phyloP scores from a whole-genome alignment of 2,797 vertebrate species.

The Acanthurus leucopareius region DNA sequence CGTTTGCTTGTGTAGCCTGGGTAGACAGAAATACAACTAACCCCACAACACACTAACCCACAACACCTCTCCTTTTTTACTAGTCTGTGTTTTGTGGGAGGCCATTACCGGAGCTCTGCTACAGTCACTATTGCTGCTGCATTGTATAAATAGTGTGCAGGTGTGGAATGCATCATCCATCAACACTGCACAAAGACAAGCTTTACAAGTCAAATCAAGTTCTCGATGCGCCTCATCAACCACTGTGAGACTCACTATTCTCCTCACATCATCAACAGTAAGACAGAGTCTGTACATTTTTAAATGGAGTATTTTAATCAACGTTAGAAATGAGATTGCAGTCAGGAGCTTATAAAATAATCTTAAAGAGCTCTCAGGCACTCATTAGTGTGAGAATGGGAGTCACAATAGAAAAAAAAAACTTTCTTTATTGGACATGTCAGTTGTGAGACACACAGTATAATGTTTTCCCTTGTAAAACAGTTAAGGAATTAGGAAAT shows the following conservation, averaged over 20 bases:
- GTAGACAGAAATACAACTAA: conserved; percentile 8
- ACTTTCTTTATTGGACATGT: conserved; percentile 50
- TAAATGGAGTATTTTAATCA: conserved; percentile 74
- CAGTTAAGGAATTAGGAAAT: conserved; percentile 31
- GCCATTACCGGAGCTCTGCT: conserved; percentile 3
- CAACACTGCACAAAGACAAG: not conserved
- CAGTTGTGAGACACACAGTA: conserved; percentile 52
- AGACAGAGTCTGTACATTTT: conserved; percentile 27
- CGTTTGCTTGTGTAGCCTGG: not conserved
- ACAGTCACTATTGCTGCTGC: conserved; percentile 8
- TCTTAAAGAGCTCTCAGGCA: conserved; percentile 13
- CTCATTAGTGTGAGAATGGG: conserved; percentile 31
- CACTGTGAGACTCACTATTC: not conserved
- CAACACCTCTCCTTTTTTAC: not conserved
- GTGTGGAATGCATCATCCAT: conserved; percentile 27
- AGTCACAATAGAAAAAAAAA: conserved; percentile 34
- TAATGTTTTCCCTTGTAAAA: conserved; percentile 10
- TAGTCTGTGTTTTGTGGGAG: conserved; percentile 14
- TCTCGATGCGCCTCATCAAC: not conserved
- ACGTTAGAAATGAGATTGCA: conserved; percentile 72
- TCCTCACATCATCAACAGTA: not conserved
- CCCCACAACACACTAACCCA: conserved; percentile 14
- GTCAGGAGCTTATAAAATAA: conserved; percentile 53
- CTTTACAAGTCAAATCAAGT: conserved; percentile 10
- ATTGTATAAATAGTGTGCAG: conserved; percentile 18